Evolutionary conservation across 2,888 invertebrate genomes (phyloP).

Genomic region (Lepeophtheirus nordmannii): DNA sequence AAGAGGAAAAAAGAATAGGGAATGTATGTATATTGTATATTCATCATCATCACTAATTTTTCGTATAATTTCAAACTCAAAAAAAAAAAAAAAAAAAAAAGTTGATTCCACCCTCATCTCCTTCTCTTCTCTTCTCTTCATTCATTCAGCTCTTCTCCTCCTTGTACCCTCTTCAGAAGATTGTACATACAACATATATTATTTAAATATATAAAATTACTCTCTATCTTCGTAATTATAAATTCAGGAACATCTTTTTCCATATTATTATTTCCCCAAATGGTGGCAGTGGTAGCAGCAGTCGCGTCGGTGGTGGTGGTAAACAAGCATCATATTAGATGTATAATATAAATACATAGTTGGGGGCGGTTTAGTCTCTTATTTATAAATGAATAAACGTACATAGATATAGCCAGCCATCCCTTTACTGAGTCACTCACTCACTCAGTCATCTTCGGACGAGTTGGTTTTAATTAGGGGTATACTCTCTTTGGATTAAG

Average conservation of each 20-base stretch:
- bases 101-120: too few relatives aligned
- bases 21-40: too few relatives aligned
- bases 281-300: background rate
- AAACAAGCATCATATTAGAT: background rate
- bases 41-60: too few relatives aligned
- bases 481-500: background rate
- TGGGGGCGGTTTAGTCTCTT: background rate
- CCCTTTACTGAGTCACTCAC: background rate
- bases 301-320: background rate
- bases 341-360: background rate
- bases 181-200: background rate
- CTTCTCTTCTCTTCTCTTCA: background rate
- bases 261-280: background rate
- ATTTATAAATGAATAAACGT: background rate
- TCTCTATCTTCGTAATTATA: background rate
- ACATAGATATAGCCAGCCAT: background rate
- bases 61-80: too few relatives aligned
- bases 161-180: background rate
- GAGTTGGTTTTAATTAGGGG: conserved; percentile 7
- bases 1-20: too few relatives aligned
- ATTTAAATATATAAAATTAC: background rate
- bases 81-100: too few relatives aligned
- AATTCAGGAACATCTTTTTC: conserved; percentile 5
- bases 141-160: background rate
- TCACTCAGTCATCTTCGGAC: conserved; percentile 7